Percentiles rank a stretch among this genome's conserved stretches.
Evolutionary conservation across 2,888 invertebrate genomes (phyloP).

Genomic region (Tinea pellionella): DNA sequence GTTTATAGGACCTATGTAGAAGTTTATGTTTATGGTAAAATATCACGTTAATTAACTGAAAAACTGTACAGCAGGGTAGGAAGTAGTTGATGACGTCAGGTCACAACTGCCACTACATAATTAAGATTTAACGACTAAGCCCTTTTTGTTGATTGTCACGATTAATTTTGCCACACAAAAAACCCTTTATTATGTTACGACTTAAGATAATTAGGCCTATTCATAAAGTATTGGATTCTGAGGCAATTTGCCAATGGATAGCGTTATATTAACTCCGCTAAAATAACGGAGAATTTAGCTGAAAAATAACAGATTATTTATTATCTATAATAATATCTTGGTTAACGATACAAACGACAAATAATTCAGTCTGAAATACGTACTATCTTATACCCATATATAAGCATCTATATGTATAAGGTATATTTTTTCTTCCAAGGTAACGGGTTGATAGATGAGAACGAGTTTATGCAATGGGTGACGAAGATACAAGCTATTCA

Average conservation of each 20-base stretch:
- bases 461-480: slow-evolving; percentile 83
- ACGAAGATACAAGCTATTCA: slow-evolving; percentile 78
- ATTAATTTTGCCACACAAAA: slow-evolving; percentile 28
- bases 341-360: too few species aligned
- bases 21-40: background rate
- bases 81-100: slow-evolving; percentile 31
- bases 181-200: background rate
- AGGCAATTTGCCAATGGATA: background rate
- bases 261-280: background rate
- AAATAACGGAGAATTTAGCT: background rate
- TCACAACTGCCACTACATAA: slow-evolving; percentile 31
- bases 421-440: slow-evolving; percentile 51
- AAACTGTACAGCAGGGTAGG: background rate
- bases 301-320: background rate
- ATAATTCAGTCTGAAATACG: too few species aligned
- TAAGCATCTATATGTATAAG: too few species aligned
- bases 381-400: too few species aligned
- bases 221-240: slow-evolving; percentile 1
- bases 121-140: slow-evolving; percentile 46
- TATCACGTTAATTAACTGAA: slow-evolving; percentile 1
- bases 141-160: slow-evolving; percentile 32
- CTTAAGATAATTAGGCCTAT: slow-evolving; percentile 1
- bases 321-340: too few species aligned
- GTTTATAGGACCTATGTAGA: background rate
- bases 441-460: slow-evolving; percentile 80